Evolutionary conservation across 2,888 invertebrate species (phyloP), one percentile per base, ranked within the genome.

Genomic region (Diplolepis rosae): DNA sequence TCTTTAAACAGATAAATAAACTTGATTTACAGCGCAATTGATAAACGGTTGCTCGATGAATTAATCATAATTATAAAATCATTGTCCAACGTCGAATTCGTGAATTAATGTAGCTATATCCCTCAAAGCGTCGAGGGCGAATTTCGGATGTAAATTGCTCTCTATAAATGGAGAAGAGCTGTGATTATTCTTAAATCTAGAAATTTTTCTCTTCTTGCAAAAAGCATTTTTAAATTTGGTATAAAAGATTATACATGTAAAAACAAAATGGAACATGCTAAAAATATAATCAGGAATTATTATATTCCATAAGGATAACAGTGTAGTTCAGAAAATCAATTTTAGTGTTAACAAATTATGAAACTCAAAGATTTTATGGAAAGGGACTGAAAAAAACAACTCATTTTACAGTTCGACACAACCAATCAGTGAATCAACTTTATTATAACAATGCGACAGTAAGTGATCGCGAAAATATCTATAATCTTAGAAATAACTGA

Each of bases 51-150:
- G 13, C 30, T 35, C 5, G 11, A 56, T 9, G 18, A 56, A 56
- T 56, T 56, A 56, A 32, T 56, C 15, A 56, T 56, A 5, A 56
- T 56, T 56, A 30, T 18, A 56, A 32, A 18, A 32, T 56, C 30
- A 54, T 32, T 15, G 18, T 13, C 30, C 1, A 54, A 22, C 15
- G 11, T 32, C 4, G 11, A 35, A 32, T 32, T 32, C 32, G 28
- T 52, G 18, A 30, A 32, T 30, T 56, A 56, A 9, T 56, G 13
- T 56, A 18, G 1, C 45, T 48, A 22, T 48, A 48, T 48, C 22
- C 18, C 45, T 48, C 45, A 48, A 9, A 9, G 18, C 30, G 11
- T 15, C 5, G 32, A 11, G 15, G 18, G 9, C 18, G 18, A 30
- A 32, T 32, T 15, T 3, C 18, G 54, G 13, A 56, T 35, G 32